These are phyloP conservation scores for Uloborus diversus DNA, from an alignment of 1,140 invertebrate genomes.

Conservation along the genomic window DNA sequence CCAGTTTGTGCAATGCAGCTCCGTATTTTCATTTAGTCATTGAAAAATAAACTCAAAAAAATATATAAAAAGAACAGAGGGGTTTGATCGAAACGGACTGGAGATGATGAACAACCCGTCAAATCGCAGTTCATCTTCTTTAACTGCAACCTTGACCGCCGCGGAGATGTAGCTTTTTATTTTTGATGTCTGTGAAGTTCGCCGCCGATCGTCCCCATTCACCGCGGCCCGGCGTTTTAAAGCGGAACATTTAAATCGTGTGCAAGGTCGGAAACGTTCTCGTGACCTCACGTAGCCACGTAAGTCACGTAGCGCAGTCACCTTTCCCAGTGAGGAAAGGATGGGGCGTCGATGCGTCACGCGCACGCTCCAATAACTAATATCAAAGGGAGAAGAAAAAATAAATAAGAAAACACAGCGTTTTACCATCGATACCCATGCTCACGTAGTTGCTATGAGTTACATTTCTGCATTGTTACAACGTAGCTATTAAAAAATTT, in stretches of 20 bases:
- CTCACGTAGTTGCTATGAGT: too few relatives aligned
- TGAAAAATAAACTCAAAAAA: too few relatives aligned
- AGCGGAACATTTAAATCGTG: slow-evolving; percentile 9
- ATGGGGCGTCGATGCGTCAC: too few relatives aligned
- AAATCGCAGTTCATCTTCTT: neutral
- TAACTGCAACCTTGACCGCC: slow-evolving; percentile 3
- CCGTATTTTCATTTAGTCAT: too few relatives aligned
- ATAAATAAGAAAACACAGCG: neutral
- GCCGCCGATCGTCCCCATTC: neutral
- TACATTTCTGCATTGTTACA: too few relatives aligned
- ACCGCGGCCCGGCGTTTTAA: neutral
- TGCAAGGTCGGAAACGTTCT: neutral
- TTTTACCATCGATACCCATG: neutral
- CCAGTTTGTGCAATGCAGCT: too few relatives aligned
- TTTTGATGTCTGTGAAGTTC: neutral
- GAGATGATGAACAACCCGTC: neutral
- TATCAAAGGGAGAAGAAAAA: neutral
- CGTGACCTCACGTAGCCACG: neutral
- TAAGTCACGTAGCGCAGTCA: neutral
- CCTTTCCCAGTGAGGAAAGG: neutral
- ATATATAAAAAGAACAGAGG: too few relatives aligned
- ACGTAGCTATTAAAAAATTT: too few relatives aligned
- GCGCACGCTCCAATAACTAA: neutral
- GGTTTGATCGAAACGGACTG: too few relatives aligned
- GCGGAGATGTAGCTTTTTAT: neutral